A percentile compares a stretch with the other conserved stretches of the same genome.
Conservation (phyloP, 2,113 vertebrate genomes). For the Centropus unirufus region DNA sequence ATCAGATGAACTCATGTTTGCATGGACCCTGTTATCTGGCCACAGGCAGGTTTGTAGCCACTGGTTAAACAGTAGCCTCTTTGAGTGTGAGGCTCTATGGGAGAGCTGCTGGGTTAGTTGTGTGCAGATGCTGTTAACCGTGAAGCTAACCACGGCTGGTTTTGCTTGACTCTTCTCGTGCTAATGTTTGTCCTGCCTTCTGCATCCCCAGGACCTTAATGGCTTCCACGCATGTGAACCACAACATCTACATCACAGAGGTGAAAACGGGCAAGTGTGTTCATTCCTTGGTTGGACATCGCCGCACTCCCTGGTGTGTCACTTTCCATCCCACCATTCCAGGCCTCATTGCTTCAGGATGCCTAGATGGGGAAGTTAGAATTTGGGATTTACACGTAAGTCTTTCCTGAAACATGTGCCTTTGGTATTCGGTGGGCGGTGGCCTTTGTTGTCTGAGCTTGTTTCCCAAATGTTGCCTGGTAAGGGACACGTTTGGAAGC, state of each 20-base stretch:
- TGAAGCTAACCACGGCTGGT: background rate
- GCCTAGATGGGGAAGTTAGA: constrained; percentile 97
- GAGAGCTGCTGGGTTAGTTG: background rate
- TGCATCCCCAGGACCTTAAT: constrained; percentile 86
- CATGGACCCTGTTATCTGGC: background rate
- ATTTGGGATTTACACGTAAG: constrained; percentile 99
- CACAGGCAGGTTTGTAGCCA: background rate
- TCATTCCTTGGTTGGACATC: constrained; percentile 96
- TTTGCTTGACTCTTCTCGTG: background rate
- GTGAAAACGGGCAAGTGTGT: constrained; percentile 98
- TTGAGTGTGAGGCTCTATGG: background rate
- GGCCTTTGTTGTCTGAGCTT: background rate
- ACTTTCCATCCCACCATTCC: constrained; percentile 98
- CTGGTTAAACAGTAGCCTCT: background rate
- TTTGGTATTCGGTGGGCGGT: background rate
- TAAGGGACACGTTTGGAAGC: background rate
- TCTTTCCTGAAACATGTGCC: background rate
- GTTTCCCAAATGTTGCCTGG: background rate
- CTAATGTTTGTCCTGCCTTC: constrained; percentile 1
- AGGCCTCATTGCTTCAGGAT: constrained; percentile 96
- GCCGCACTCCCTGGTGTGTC: constrained; percentile 97
- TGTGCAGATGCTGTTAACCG: background rate
- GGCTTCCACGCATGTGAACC: constrained; percentile 99
- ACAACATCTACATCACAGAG: constrained; percentile 99
- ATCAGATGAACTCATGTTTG: background rate